Conservation (phyloP, 1,140 invertebrate genomes). For the Temnothorax longispinosus region DNA sequence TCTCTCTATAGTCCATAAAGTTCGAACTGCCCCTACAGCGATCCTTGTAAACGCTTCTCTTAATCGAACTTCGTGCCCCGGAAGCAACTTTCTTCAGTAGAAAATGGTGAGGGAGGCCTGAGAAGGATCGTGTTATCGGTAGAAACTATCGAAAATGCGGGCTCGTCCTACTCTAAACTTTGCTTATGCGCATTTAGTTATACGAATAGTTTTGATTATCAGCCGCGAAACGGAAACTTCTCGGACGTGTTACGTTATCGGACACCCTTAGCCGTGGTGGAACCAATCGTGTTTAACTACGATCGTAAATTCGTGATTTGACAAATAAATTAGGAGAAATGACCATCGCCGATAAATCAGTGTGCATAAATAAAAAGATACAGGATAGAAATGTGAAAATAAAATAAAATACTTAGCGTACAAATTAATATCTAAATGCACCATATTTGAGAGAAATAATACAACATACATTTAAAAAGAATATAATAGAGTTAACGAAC, state of each 20-base stretch:
- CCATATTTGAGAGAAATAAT: background rate
- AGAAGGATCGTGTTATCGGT: conserved; percentile 24
- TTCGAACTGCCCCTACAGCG: conserved; percentile 37
- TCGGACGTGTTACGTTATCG: conserved; percentile 17
- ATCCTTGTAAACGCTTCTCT: conserved; percentile 64
- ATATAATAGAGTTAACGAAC: background rate
- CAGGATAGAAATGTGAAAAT: background rate
- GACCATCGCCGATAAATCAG: background rate
- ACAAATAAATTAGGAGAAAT: background rate
- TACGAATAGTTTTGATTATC: conserved; percentile 39
- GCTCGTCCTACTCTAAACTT: conserved; percentile 32
- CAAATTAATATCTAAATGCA: background rate
- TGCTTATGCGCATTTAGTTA: conserved; percentile 16
- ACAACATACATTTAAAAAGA: background rate
- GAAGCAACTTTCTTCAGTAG: conserved; percentile 34
- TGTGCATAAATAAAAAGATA: background rate
- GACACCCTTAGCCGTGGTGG: background rate
- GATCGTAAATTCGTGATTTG: background rate
- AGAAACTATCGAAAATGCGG: conserved; percentile 45
- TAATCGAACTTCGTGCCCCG: conserved; percentile 66
- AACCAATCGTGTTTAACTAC: background rate
- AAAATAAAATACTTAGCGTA: background rate
- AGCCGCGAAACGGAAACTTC: conserved; percentile 33
- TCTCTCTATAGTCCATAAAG: conserved; percentile 49
- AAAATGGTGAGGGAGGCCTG: background rate